phyloP scores from a whole-genome alignment of 2,888 invertebrate species.

The Ligdia adustata region DNA sequence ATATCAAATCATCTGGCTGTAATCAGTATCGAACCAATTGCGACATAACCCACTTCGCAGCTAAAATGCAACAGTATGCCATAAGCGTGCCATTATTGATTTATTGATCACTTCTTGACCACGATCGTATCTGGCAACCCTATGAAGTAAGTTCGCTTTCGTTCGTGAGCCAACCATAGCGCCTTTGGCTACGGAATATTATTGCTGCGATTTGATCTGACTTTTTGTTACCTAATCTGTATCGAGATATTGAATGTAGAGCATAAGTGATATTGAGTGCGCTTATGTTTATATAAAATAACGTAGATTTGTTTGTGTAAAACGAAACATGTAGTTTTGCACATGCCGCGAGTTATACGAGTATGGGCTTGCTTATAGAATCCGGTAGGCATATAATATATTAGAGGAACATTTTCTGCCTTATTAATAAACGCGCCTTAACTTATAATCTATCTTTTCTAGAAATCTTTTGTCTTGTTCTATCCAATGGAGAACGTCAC shows the following conservation, averaged over 20 bases:
- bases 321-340: too few species aligned
- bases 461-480: too few species aligned
- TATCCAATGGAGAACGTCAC: too few species aligned
- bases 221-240: slow-evolving; percentile 23
- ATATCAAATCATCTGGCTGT: not conserved
- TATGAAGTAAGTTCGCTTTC: slow-evolving; percentile 19
- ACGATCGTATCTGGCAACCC: slow-evolving; percentile 6
- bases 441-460: too few species aligned
- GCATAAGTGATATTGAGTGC: slow-evolving; percentile 18
- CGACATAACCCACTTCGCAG: slow-evolving; percentile 9
- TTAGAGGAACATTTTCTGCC: too few species aligned
- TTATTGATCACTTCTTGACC: slow-evolving; percentile 13
- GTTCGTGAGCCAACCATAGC: slow-evolving; percentile 17
- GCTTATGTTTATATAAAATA: too few species aligned
- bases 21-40: slow-evolving; percentile 5
- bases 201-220: slow-evolving; percentile 3
- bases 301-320: too few species aligned
- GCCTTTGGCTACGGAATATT: slow-evolving; percentile 18
- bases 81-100: slow-evolving; percentile 17
- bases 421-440: too few species aligned
- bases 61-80: slow-evolving; percentile 19
- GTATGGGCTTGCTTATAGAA: too few species aligned
- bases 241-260: slow-evolving; percentile 12
- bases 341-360: too few species aligned
- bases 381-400: too few species aligned